Percentiles rank a stretch among this genome's conserved stretches.
Conservation (phyloP, 2,888 invertebrate genomes). For the Stictocephala bisonia region DNA sequence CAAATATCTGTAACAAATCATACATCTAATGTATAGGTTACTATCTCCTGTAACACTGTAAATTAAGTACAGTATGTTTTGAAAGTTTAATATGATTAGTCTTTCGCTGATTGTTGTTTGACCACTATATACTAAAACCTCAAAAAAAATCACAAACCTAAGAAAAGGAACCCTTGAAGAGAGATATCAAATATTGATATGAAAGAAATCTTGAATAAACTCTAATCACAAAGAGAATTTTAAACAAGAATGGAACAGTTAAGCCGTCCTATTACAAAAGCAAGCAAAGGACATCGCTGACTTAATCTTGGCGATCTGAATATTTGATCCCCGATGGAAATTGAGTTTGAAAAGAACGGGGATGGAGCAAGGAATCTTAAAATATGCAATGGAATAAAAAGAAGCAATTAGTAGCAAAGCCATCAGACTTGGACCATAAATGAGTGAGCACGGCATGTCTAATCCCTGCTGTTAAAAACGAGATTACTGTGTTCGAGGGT, state of each 20-base stretch:
- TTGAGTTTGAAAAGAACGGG: slow-evolving; percentile 43
- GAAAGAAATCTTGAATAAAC: no score
- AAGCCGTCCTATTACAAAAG: slow-evolving; percentile 20
- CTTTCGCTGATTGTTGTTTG: no score
- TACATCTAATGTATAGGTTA: no score
- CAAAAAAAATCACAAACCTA: no score
- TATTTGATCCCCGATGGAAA: slow-evolving; percentile 47
- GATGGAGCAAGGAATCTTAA: slow-evolving; percentile 27
- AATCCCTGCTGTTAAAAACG: slow-evolving; percentile 50
- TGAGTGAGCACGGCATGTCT: slow-evolving; percentile 48
- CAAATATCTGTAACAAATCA: no score
- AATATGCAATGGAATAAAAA: slow-evolving; percentile 51
- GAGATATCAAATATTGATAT: no score
- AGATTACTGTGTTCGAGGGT: slow-evolving; percentile 45
- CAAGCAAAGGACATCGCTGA: slow-evolving; percentile 29
- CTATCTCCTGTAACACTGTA: no score
- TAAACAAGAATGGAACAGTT: slow-evolving; percentile 1
- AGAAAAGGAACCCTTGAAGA: no score
- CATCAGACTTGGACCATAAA: slow-evolving; percentile 45
- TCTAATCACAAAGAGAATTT: slow-evolving; percentile 39
- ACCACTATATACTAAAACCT: no score
- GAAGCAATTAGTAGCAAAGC: slow-evolving; percentile 45
- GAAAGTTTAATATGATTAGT: no score
- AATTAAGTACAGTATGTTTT: no score
- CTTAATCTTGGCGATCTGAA: slow-evolving; percentile 37